Conservation (phyloP, 2,113 vertebrate species). For the Donacobius atricapilla region DNA sequence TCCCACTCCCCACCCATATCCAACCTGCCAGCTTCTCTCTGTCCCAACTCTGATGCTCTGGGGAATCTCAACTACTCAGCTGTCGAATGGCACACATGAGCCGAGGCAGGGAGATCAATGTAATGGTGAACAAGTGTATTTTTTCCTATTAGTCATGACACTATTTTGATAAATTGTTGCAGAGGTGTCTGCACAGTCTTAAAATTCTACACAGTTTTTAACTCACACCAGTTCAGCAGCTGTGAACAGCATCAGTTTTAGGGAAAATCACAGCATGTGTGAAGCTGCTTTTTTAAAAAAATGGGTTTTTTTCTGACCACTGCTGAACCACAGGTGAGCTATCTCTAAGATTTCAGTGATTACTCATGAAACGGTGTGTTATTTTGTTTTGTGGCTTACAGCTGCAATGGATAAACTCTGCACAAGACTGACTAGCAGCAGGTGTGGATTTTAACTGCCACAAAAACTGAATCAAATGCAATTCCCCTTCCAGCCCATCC, state of each 20-base stretch:
- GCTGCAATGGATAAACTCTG: neutral
- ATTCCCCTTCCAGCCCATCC: neutral
- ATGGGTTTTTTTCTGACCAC: neutral
- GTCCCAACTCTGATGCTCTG: neutral
- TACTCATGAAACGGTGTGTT: neutral
- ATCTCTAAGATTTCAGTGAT: neutral
- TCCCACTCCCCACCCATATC: neutral
- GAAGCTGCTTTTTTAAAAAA: neutral
- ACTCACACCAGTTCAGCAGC: neutral
- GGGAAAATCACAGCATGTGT: neutral
- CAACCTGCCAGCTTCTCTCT: neutral
- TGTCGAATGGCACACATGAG: fast-evolving
- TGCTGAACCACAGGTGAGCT: neutral
- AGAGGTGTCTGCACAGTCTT: neutral
- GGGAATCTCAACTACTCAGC: neutral
- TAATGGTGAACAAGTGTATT: neutral
- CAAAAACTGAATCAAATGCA: neutral
- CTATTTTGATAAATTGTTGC: neutral
- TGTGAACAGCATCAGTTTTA: neutral
- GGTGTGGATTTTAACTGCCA: neutral
- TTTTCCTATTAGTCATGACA: neutral
- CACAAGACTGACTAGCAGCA: neutral
- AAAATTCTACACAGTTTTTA: neutral
- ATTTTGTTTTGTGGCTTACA: neutral
- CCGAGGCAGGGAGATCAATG: neutral